Evolutionary conservation across 2,797 vertebrate species (phyloP), one percentile per base, ranked within the genome.

Genomic region (Gephyroberyx darwinii): DNA sequence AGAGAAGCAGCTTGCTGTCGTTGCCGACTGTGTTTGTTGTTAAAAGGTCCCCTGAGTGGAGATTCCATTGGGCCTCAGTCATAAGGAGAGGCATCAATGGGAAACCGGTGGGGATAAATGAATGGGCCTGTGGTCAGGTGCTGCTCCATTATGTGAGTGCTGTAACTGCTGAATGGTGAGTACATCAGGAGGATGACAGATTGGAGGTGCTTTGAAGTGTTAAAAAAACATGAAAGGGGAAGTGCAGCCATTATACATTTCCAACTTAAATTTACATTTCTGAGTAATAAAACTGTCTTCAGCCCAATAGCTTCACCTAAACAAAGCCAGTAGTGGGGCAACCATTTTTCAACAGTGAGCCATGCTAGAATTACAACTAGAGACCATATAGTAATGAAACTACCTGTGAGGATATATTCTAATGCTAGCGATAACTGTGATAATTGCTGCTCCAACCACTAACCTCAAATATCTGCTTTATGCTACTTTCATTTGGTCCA

Each of bases 1-100:
- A 93, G 87, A 90, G 90, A 91, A 92, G 88, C 88, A 89, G 89
- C 86, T 89, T 90, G 90, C 89, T 89, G 90, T 91, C 85, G 88
- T 91, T 90, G 91, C 91, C 90, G 90, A 83, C 90, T 92, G 89
- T 84, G 82, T 90, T 92, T 93, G 91, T 92, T 92, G 86, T 92
- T 91, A 84, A 84, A 90, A 88, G 79, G 85, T 92, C 91, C 89
- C 91, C 90, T 88, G 89, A 83, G 91, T 88, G 87, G 90, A 90
- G 89, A 90, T 91, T 92, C 88, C 91, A 89, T 84, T 80, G 90
- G 84, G 88, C 87, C 89, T 86, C 88, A 89, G 91, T 93, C 90
- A 93, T 90, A 89, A 90, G 90, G 82, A 90, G 82, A 87, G 82
- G 86, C 89, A 88, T 92, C 90, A 92, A 92, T 91, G 90, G 83